These are phyloP conservation scores for Hesperia comma DNA, from an alignment of 2,888 invertebrate species.

Conservation along the genomic window DNA sequence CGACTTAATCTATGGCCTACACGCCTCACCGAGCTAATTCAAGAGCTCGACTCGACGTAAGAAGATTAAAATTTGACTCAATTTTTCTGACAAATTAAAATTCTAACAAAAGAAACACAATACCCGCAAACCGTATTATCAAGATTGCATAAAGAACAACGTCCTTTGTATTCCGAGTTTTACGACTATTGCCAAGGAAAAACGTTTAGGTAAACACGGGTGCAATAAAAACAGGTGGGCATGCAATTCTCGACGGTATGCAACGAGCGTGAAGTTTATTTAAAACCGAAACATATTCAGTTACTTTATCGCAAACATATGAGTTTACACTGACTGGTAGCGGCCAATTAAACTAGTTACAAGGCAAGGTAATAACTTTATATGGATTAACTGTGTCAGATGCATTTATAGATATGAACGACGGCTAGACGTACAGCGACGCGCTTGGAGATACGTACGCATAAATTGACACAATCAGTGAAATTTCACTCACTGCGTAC, in stretches of 20 bases:
- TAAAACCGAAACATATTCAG: slow-evolving; percentile 70
- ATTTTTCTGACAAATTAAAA: slow-evolving; percentile 68
- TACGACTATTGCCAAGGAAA: slow-evolving; percentile 64
- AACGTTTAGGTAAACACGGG: slow-evolving; percentile 69
- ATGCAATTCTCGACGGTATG: slow-evolving; percentile 63
- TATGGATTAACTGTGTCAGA: slow-evolving; percentile 77
- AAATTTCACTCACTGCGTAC: slow-evolving; percentile 30
- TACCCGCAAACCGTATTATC: slow-evolving; percentile 62
- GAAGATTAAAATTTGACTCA: slow-evolving; percentile 61
- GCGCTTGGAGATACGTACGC: slow-evolving; percentile 48
- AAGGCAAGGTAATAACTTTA: slow-evolving; percentile 76
- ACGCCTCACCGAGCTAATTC: slow-evolving; percentile 63
- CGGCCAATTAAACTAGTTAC: slow-evolving; percentile 73
- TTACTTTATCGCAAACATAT: slow-evolving; percentile 70
- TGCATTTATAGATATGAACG: slow-evolving; percentile 67
- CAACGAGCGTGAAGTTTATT: slow-evolving; percentile 63
- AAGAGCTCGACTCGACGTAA: slow-evolving; percentile 53
- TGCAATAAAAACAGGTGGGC: slow-evolving; percentile 64
- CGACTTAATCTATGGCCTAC: slow-evolving; percentile 68
- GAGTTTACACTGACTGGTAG: slow-evolving; percentile 72
- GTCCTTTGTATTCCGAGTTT: slow-evolving; percentile 67
- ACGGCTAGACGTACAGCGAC: slow-evolving; percentile 32
- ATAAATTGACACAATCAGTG: slow-evolving; percentile 60
- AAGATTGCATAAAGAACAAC: slow-evolving; percentile 62
- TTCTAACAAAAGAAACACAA: slow-evolving; percentile 57